Conservation (phyloP, 2,888 invertebrate species). For the Drosophila paracracens region DNA sequence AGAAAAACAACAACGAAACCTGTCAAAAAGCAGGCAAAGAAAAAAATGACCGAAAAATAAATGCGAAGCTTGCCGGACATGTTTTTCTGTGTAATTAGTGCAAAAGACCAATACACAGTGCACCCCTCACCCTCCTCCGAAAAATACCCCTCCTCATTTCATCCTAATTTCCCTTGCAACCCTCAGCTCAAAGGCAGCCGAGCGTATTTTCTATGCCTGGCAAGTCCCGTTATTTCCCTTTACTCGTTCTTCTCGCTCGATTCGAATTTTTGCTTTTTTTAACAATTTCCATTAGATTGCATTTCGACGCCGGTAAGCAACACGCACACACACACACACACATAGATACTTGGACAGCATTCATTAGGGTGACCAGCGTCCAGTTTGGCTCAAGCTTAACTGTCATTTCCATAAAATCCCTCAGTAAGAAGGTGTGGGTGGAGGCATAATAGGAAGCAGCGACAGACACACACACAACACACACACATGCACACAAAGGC, state of each 20-base stretch:
- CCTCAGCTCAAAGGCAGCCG: conserved; percentile 40
- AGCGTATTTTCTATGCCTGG: conserved; percentile 44
- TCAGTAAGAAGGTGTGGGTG: background rate
- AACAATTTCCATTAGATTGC: conserved; percentile 79
- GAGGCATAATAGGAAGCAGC: background rate
- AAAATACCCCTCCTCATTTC: background rate
- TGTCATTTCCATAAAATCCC: conserved; percentile 74
- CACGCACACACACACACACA: conserved; percentile 10
- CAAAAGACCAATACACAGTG: conserved; percentile 28
- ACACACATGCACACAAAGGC: conserved; percentile 9
- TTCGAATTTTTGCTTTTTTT: conserved; percentile 62
- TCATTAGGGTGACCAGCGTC: conserved; percentile 72
- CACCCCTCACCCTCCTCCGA: conserved; percentile 19
- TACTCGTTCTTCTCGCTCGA: conserved; percentile 15
- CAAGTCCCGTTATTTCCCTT: conserved; percentile 9
- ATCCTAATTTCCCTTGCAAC: background rate
- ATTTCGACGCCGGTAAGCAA: conserved; percentile 55
- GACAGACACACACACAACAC: background rate
- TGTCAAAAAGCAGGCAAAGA: conserved; percentile 19
- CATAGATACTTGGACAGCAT: conserved; percentile 27
- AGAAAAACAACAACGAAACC: conserved; percentile 10
- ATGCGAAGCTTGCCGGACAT: conserved; percentile 49
- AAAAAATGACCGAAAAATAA: conserved; percentile 16
- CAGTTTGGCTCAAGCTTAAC: conserved; percentile 65
- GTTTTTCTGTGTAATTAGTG: conserved; percentile 76